Evolutionary conservation across 2,113 vertebrate genomes (phyloP).

Genomic region (Acrocephalus arundinaceus): DNA sequence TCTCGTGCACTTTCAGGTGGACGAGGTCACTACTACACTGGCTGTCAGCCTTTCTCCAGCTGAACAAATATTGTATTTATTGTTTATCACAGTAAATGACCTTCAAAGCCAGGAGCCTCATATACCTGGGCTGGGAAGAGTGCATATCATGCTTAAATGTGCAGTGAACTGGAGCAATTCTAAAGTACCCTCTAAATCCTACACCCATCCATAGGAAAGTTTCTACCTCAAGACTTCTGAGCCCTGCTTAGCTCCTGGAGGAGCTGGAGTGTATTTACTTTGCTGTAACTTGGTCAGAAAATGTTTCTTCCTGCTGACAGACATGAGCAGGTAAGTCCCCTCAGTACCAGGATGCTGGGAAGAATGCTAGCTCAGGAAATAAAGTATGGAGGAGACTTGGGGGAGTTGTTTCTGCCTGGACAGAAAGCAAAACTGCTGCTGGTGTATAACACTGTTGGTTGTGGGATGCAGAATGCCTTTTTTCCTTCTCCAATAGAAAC

Average conservation of each 20-base stretch:
- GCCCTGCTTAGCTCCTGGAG: background rate
- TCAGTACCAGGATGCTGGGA: background rate
- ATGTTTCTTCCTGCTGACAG: background rate
- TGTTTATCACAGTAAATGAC: background rate
- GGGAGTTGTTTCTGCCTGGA: background rate
- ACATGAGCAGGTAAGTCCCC: background rate
- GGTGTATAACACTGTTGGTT: background rate
- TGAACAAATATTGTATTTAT: background rate
- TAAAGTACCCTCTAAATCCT: background rate
- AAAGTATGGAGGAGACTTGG: background rate
- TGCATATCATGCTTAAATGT: too few relatives aligned
- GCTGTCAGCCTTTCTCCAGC: background rate
- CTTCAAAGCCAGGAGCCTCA: background rate
- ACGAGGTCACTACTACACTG: background rate
- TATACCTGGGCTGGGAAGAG: background rate
- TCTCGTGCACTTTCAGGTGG: background rate
- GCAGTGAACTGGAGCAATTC: background rate
- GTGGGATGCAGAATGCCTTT: background rate
- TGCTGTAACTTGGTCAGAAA: background rate
- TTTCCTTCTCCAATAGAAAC: background rate
- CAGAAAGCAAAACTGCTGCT: background rate
- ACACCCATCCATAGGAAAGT: background rate
- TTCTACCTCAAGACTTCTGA: background rate
- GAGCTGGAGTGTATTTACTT: background rate
- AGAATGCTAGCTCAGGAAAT: background rate